These are phyloP conservation scores for Phengaris arion DNA, from an alignment of 2,888 invertebrate species.

Conservation along the genomic window DNA sequence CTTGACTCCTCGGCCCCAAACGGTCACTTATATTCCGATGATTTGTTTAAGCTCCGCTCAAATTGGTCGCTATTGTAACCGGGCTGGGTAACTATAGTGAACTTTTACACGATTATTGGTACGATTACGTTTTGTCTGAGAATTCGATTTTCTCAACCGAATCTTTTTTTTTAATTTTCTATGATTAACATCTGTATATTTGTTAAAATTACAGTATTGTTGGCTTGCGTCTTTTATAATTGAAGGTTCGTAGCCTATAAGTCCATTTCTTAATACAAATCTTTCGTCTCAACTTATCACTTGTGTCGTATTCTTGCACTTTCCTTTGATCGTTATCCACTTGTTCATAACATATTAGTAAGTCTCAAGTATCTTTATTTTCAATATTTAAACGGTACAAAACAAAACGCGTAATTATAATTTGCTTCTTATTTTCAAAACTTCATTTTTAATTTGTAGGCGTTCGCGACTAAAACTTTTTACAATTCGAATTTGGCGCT, in stretches of 20 bases:
- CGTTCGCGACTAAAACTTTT: neutral
- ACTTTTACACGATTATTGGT: slow-evolving; percentile 77
- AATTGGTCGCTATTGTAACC: slow-evolving; percentile 65
- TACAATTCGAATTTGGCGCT: slow-evolving; percentile 57
- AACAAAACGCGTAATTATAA: neutral
- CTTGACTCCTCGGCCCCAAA: slow-evolving; percentile 51
- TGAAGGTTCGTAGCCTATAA: slow-evolving; percentile 48
- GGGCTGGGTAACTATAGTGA: slow-evolving; percentile 74
- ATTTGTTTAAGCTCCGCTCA: slow-evolving; percentile 52
- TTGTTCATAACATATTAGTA: neutral
- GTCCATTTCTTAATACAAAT: neutral
- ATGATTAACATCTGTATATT: slow-evolving; percentile 47
- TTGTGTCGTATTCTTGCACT: neutral
- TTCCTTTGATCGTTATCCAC: neutral
- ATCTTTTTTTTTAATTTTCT: slow-evolving; percentile 51
- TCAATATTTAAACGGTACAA: neutral
- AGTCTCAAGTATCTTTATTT: neutral
- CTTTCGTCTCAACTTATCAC: neutral
- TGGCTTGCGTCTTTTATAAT: slow-evolving; percentile 67
- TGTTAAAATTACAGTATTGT: slow-evolving; percentile 73
- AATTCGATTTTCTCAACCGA: slow-evolving; percentile 75
- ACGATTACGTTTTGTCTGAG: slow-evolving; percentile 76
- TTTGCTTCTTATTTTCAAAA: neutral
- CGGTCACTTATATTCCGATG: slow-evolving; percentile 47
- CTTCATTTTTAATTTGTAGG: neutral